Percentiles rank a stretch among this genome's conserved stretches.
These are phyloP conservation scores for Pyrocephalus nanus DNA, from an alignment of 2,797 vertebrate species.

Conservation along the genomic window DNA sequence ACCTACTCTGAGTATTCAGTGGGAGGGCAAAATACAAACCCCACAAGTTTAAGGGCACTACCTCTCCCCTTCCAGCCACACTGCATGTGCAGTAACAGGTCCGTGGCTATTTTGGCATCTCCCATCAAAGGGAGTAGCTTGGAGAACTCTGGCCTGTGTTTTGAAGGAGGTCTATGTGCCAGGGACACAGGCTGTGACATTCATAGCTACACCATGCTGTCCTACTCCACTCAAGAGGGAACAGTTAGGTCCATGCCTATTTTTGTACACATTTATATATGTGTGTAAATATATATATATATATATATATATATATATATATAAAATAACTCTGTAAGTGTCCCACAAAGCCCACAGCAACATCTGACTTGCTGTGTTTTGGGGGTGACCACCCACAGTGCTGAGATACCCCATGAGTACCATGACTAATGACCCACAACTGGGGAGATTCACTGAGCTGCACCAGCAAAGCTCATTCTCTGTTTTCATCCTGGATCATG, in stretches of 20 bases:
- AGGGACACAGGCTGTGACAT: not conserved
- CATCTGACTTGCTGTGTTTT: not conserved
- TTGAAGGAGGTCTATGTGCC: not conserved
- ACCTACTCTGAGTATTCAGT: not conserved
- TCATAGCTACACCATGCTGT: not conserved
- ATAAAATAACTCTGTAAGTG: not conserved
- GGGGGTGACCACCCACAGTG: not conserved
- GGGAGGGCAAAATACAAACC: not conserved
- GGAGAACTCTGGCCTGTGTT: not conserved
- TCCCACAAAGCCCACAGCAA: not conserved
- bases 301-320: no score
- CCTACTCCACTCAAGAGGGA: not conserved
- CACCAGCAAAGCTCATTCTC: not conserved
- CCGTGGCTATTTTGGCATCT: not conserved
- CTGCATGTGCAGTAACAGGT: fast-evolving
- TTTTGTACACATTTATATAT: not conserved
- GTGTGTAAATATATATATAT: not conserved
- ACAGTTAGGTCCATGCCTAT: fast-evolving
- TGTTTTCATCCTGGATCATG: not conserved
- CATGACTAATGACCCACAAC: not conserved
- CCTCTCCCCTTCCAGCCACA: not conserved
- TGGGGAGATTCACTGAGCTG: not conserved
- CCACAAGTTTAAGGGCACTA: not conserved
- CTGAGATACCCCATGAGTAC: not conserved
- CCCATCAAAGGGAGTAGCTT: fast-evolving